Conservation (phyloP, 2,113 vertebrate genomes). For the Tupaia tana region DNA sequence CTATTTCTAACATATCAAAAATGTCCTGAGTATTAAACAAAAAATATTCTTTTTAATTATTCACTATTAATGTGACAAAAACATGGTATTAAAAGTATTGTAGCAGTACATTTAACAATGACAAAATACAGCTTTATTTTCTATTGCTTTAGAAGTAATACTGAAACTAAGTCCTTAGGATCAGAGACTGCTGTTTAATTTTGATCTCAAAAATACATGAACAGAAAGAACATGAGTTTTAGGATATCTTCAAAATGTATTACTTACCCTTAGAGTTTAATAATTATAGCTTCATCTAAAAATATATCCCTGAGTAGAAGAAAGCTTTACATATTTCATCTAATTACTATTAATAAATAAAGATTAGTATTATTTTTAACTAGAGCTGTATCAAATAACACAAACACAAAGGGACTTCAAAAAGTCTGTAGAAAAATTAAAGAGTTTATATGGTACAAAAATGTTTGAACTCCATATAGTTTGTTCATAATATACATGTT, state of each 20-base stretch:
- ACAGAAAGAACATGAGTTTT: not conserved
- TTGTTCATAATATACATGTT: too few species aligned
- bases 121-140: conserved; percentile 41
- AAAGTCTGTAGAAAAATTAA: too few species aligned
- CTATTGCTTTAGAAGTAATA: conserved; percentile 11
- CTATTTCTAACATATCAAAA: conserved; percentile 47
- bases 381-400: conserved; percentile 5
- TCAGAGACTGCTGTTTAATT: conserved; percentile 56
- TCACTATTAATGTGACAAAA: conserved; percentile 24
- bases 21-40: not conserved
- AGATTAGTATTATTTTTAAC: conserved; percentile 34
- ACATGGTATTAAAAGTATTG: conserved; percentile 41
- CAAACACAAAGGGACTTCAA: too few species aligned
- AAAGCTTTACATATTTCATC: conserved; percentile 25
- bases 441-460: too few species aligned
- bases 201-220: conserved; percentile 37
- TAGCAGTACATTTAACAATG: conserved; percentile 33
- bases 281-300: conserved; percentile 33
- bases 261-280: conserved; percentile 1
- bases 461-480: too few species aligned
- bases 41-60: conserved; percentile 13
- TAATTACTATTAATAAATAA: conserved; percentile 19
- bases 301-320: conserved; percentile 12
- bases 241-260: not conserved
- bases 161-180: conserved; percentile 14